Conservation (phyloP, 2,888 invertebrate species). For the Muscina levida region DNA sequence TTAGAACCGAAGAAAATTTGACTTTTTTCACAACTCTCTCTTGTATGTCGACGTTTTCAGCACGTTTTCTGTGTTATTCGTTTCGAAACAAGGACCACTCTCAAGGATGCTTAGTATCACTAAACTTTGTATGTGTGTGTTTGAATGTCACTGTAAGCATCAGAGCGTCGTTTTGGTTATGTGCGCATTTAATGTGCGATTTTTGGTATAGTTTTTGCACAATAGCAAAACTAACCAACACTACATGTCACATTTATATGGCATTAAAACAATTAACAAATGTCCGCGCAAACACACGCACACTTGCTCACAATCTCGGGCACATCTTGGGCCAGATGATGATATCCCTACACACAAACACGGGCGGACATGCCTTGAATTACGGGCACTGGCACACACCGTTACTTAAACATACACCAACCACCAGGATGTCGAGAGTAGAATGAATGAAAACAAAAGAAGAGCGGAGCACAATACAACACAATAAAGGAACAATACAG, state of each 20-base stretch:
- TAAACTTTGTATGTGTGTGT: too few species aligned
- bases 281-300: conserved; percentile 3
- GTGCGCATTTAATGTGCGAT: conserved; percentile 25
- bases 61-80: conserved; percentile 11
- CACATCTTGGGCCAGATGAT: neutral
- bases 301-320: conserved; percentile 6
- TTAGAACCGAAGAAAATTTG: neutral
- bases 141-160: neutral
- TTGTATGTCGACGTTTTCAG: conserved; percentile 1
- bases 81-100: conserved; percentile 23
- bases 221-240: conserved; percentile 26
- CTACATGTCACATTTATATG: conserved; percentile 21
- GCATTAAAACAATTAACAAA: conserved; percentile 23
- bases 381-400: conserved; percentile 14
- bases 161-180: conserved; percentile 15
- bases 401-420: conserved; percentile 33
- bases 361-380: neutral
- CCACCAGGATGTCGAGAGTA: conserved; percentile 6
- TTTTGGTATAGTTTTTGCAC: conserved; percentile 22
- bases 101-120: conserved; percentile 9
- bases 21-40: neutral
- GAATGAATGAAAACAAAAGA: neutral
- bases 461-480: neutral
- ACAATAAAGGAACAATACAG: conserved; percentile 12
- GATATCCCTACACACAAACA: neutral